Percentiles rank a stretch among this genome's conserved stretches.
These are phyloP conservation scores for Boleophthalmus pectinirostris DNA, from an alignment of 2,113 vertebrate species.

Conservation along the genomic window DNA sequence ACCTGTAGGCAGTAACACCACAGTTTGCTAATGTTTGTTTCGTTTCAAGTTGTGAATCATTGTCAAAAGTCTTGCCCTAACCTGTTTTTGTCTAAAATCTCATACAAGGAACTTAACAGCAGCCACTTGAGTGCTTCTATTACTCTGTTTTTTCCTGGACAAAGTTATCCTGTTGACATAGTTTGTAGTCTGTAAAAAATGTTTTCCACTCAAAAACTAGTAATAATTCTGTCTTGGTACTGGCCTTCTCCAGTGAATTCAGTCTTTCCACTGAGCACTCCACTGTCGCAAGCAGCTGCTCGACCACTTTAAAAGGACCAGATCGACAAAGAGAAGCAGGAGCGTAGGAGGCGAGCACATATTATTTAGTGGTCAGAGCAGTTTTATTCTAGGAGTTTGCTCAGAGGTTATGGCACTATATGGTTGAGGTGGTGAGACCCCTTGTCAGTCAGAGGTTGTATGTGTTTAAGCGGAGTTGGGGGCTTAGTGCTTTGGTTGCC, in stretches of 20 bases:
- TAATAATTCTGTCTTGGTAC: conserved; percentile 29
- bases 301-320: conserved; percentile 50
- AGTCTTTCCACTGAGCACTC: conserved; percentile 60
- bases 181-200: conserved; percentile 3
- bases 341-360: conserved; percentile 23
- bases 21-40: background rate
- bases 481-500: conserved; percentile 13
- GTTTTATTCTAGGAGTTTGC: conserved; percentile 49
- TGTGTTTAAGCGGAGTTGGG: conserved; percentile 35
- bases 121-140: background rate
- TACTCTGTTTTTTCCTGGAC: conserved; percentile 6
- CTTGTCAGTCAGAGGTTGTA: conserved; percentile 29
- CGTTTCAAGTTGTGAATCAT: conserved; percentile 4
- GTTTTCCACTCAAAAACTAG: conserved; percentile 28
- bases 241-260: conserved; percentile 55
- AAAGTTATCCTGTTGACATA: conserved; percentile 10
- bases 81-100: background rate
- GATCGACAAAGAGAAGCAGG: conserved; percentile 33
- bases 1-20: background rate
- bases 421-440: conserved; percentile 16
- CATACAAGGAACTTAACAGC: background rate
- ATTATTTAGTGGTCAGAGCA: conserved; percentile 50
- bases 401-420: background rate
- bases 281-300: conserved; percentile 51
- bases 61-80: background rate